phyloP scores from a whole-genome alignment of 92 coral and sea anemone genomes.

The Actinostola sp. region DNA sequence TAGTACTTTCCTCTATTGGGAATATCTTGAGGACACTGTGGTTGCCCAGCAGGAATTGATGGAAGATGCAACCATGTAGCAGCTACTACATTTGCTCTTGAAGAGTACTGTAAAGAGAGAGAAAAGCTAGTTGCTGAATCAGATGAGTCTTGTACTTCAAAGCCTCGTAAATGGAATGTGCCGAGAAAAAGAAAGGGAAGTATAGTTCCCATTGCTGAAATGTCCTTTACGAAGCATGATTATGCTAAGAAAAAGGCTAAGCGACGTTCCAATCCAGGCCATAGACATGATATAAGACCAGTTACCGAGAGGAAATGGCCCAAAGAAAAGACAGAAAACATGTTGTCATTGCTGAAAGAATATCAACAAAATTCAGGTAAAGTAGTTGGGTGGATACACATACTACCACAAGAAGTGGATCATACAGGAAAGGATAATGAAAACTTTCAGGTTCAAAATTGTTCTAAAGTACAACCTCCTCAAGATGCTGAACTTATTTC shows the following conservation, averaged over 20 bases:
- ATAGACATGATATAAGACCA: neutral
- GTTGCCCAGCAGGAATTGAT: slow-evolving; percentile 70
- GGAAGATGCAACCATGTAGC: too few species aligned
- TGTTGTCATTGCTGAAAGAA: slow-evolving; percentile 29
- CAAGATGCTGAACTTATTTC: slow-evolving; percentile 29
- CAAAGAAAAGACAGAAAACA: slow-evolving; percentile 18
- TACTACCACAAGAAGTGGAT: slow-evolving; percentile 30
- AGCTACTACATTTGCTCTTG: too few species aligned
- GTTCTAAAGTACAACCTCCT: too few species aligned
- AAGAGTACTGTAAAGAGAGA: slow-evolving; percentile 46
- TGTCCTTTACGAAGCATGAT: slow-evolving; percentile 50
- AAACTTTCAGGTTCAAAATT: too few species aligned
- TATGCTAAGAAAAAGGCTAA: too few species aligned
- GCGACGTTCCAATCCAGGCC: slow-evolving; percentile 4
- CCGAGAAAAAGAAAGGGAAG: slow-evolving; percentile 50
- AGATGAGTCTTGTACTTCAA: slow-evolving; percentile 56
- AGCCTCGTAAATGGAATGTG: too few species aligned
- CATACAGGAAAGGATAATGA: too few species aligned
- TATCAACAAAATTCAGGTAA: slow-evolving; percentile 41
- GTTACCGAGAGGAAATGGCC: slow-evolving; percentile 26
- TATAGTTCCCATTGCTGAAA: slow-evolving; percentile 37
- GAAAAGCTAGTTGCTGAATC: slow-evolving; percentile 3
- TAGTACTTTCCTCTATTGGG: slow-evolving; percentile 35
- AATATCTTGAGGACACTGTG: slow-evolving; percentile 55
- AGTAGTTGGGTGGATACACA: slow-evolving; percentile 48